A percentile compares a stretch with the other conserved stretches of the same genome.
phyloP scores from a whole-genome alignment of 2,888 invertebrate species.

The Latrodectus hesperus region DNA sequence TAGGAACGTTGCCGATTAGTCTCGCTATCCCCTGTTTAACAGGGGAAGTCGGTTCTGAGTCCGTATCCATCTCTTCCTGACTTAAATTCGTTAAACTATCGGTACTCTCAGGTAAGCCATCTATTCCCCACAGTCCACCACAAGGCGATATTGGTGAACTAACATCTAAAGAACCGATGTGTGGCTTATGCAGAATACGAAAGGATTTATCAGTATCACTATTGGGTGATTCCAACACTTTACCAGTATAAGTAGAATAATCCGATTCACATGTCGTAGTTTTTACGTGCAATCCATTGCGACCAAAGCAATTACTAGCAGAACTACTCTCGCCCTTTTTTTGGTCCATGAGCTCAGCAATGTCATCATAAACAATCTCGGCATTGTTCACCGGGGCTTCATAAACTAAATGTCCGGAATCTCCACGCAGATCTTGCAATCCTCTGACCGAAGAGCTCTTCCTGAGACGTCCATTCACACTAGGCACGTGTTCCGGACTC shows the following conservation, averaged over 20 bases:
- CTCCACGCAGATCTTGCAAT: slow-evolving; percentile 40
- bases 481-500: slow-evolving; percentile 46
- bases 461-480: slow-evolving; percentile 60
- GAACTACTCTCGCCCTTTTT: slow-evolving; percentile 47
- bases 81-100: slow-evolving; percentile 43
- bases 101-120: slow-evolving; percentile 37
- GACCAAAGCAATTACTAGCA: slow-evolving; percentile 24
- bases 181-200: slow-evolving; percentile 59
- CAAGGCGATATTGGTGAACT: slow-evolving; percentile 63
- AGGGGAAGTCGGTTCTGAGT: slow-evolving; percentile 69
- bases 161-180: slow-evolving; percentile 49
- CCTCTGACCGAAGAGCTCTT: slow-evolving; percentile 64
- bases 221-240: slow-evolving; percentile 63
- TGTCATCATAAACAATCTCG: slow-evolving; percentile 90
- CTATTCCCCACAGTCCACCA: slow-evolving; percentile 52
- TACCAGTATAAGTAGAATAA: slow-evolving; percentile 51
- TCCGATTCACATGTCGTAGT: slow-evolving; percentile 35
- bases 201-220: slow-evolving; percentile 64
- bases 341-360: slow-evolving; percentile 79
- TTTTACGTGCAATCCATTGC: slow-evolving; percentile 57
- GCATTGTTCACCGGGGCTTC: slow-evolving; percentile 81
- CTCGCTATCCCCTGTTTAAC: slow-evolving; percentile 71
- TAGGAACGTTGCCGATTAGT: slow-evolving; percentile 88
- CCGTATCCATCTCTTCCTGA: slow-evolving; percentile 73
- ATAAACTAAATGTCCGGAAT: slow-evolving; percentile 75